These are phyloP conservation scores for Lepidotrigona ventralis DNA, from an alignment of 1,140 invertebrate species.

Conservation along the genomic window DNA sequence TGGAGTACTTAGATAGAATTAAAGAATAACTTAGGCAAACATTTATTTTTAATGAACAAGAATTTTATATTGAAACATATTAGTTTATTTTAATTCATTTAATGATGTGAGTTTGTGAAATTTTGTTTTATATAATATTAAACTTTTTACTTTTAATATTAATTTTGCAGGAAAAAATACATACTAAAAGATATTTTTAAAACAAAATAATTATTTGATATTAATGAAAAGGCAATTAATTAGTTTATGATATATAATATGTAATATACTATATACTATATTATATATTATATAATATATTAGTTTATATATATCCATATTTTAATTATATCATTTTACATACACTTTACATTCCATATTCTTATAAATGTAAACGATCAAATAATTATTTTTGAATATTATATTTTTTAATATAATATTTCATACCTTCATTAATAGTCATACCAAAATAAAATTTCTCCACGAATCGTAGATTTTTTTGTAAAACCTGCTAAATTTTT, in stretches of 20 bases:
- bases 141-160: background rate
- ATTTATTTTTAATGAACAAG: background rate
- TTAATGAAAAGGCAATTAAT: conserved; percentile 1
- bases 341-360: conserved; percentile 28
- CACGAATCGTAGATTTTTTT: background rate
- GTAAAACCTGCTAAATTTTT: conserved; percentile 27
- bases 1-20: conserved; percentile 31
- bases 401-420: conserved; percentile 14
- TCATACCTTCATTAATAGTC: background rate
- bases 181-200: background rate
- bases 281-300: too few relatives aligned
- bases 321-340: conserved; percentile 25
- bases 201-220: background rate
- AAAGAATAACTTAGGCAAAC: background rate
- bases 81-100: background rate
- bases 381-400: background rate
- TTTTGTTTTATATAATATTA: background rate
- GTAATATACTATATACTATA: background rate
- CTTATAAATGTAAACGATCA: background rate
- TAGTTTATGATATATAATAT: background rate
- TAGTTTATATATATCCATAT: conserved; percentile 6
- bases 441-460: background rate
- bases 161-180: background rate
- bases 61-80: background rate
- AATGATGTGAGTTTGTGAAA: background rate